phyloP scores from a whole-genome alignment of 2,797 vertebrate genomes.

The Pachyuromys duprasi region DNA sequence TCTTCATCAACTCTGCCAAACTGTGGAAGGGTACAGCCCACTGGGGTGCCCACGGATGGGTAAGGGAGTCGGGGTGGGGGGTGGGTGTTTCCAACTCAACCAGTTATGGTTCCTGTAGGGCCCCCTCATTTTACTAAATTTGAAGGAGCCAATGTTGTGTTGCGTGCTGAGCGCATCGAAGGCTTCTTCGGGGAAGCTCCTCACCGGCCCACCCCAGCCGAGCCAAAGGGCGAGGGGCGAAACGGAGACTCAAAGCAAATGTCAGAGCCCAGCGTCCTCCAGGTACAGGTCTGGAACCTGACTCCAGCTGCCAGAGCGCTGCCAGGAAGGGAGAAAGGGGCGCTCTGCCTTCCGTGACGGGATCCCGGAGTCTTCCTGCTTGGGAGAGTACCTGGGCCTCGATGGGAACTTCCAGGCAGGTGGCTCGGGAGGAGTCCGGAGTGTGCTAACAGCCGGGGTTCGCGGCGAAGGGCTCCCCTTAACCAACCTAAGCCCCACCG shows the following conservation, averaged over 20 bases:
- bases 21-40: not conserved
- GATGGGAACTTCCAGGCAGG: not conserved
- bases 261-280: not conserved
- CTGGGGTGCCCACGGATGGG: not conserved
- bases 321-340: not conserved
- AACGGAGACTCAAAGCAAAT: not conserved
- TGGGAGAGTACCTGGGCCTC: not conserved
- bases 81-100: not conserved
- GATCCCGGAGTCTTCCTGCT: not conserved
- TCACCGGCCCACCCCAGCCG: not conserved
- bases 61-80: too few relatives aligned
- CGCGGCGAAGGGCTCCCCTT: not conserved
- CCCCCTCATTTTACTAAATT: not conserved
- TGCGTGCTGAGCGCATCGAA: not conserved
- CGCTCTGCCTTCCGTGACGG: fast-evolving
- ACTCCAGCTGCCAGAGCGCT: not conserved
- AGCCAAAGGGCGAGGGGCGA: not conserved
- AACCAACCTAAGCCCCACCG: not conserved
- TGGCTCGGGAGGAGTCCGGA: not conserved
- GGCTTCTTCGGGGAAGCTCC: not conserved
- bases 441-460: not conserved
- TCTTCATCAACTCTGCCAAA: not conserved
- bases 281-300: not conserved
- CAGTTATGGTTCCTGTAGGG: not conserved
- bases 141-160: not conserved